Percentiles rank a stretch among this genome's conserved stretches.
Evolutionary conservation across 2,113 vertebrate species (phyloP).

Genomic region (Pardalotus punctatus): DNA sequence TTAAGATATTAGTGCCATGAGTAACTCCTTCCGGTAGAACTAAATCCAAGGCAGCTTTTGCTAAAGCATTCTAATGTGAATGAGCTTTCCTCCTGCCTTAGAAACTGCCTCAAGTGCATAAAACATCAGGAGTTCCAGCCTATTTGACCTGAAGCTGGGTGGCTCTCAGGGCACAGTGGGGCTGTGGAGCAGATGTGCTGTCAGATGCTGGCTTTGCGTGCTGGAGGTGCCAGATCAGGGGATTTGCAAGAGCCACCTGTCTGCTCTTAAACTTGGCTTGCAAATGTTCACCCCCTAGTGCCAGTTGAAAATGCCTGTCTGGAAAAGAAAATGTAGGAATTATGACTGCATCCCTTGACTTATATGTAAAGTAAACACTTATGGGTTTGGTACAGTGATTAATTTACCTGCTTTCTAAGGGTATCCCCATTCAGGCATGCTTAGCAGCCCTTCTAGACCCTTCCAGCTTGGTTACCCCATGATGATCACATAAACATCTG

Average conservation of each 20-base stretch:
- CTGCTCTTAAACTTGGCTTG: not conserved
- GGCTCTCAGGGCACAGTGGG: not conserved
- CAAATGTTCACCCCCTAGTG: not conserved
- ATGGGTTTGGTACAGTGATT: not conserved
- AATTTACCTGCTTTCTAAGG: not conserved
- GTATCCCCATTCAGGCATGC: not conserved
- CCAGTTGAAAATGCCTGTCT: not conserved
- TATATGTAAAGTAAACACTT: not conserved
- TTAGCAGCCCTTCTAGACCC: not conserved
- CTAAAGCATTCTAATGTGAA: not conserved
- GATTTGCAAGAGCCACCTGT: not conserved
- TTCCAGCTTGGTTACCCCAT: not conserved
- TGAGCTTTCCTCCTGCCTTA: not conserved
- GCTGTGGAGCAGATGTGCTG: not conserved
- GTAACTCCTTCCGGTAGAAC: not conserved
- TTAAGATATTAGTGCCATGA: not conserved
- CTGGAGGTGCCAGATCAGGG: not conserved
- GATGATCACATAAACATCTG: not conserved
- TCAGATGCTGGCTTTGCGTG: not conserved
- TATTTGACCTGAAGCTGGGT: fast-evolving
- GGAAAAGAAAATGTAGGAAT: not conserved
- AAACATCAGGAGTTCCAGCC: not conserved
- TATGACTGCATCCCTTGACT: not conserved
- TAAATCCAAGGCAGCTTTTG: not conserved
- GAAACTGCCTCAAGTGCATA: not conserved